Conservation (phyloP, 2,797 vertebrate genomes). For the Argyrosomus regius region DNA sequence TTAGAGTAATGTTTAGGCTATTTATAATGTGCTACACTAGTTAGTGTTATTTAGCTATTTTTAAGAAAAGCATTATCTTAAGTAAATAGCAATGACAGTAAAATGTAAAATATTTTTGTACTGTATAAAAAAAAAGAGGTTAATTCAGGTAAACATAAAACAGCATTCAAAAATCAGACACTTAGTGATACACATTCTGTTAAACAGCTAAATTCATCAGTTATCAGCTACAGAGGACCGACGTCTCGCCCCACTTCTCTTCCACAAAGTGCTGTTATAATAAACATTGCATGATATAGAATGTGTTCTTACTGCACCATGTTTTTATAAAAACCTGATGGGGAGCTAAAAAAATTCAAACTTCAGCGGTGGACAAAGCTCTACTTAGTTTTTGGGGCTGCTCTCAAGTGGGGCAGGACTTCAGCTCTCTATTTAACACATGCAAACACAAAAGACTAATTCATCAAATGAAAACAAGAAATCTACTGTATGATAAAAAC, state of each 20-base stretch:
- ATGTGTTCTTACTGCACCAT: conserved; percentile 15
- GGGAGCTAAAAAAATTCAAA: conserved; percentile 9
- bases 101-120: conserved; percentile 59
- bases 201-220: conserved; percentile 33
- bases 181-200: conserved; percentile 39
- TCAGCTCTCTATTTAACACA: conserved; percentile 62
- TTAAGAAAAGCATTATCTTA: conserved; percentile 68
- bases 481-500: conserved; percentile 29
- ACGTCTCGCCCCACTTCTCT: conserved; percentile 39
- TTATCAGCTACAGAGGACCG: conserved; percentile 20
- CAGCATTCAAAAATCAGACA: conserved; percentile 52
- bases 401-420: conserved; percentile 44
- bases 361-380: not conserved
- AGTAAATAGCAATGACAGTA: conserved; percentile 63
- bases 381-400: not conserved
- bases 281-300: not conserved
- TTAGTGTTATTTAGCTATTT: conserved; percentile 81
- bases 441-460: conserved; percentile 52
- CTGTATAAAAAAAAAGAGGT: conserved; percentile 60
- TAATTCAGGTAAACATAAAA: conserved; percentile 65
- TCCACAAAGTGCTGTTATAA: conserved; percentile 27
- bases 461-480: conserved; percentile 33
- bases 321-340: conserved; percentile 10
- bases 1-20: conserved; percentile 88
- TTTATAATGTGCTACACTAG: conserved; percentile 87